A percentile compares a stretch with the other conserved stretches of the same genome.
phyloP scores from a whole-genome alignment of 2,113 vertebrate genomes.

The Arvicanthis niloticus region DNA sequence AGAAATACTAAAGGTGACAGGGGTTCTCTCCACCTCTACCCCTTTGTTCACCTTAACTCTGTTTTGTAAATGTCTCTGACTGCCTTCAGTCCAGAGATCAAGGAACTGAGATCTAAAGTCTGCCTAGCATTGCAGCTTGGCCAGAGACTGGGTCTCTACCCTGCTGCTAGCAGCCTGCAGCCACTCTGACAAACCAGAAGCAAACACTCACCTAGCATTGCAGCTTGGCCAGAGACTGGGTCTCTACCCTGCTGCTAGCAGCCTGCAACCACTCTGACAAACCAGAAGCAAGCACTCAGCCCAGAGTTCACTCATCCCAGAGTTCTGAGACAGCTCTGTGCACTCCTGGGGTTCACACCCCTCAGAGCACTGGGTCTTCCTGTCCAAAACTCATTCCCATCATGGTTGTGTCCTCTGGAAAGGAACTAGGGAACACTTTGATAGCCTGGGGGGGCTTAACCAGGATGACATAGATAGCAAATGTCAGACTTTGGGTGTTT shows the following conservation, averaged over 20 bases:
- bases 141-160: neutral
- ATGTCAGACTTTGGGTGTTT: neutral
- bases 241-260: neutral
- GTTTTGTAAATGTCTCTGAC: neutral
- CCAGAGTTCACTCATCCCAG: neutral
- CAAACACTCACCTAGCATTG: neutral
- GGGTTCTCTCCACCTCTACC: accelerated
- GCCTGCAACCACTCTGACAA: neutral
- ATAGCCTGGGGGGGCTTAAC: neutral
- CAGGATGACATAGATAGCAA: neutral
- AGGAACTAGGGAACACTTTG: neutral
- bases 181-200: neutral
- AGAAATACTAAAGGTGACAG: neutral
- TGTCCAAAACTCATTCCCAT: neutral
- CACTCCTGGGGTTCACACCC: neutral
- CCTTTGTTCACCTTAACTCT: neutral
- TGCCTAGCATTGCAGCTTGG: neutral
- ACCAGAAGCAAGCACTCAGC: neutral
- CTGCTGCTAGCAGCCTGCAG: no score
- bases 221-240: neutral
- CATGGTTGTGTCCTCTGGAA: neutral
- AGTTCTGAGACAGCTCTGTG: neutral
- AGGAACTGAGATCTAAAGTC: neutral
- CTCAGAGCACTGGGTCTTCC: neutral
- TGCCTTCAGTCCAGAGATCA: neutral